Base-by-base conservation (phyloP, 2,888 invertebrate species). In the Ecliptopera silaceata region DNA sequence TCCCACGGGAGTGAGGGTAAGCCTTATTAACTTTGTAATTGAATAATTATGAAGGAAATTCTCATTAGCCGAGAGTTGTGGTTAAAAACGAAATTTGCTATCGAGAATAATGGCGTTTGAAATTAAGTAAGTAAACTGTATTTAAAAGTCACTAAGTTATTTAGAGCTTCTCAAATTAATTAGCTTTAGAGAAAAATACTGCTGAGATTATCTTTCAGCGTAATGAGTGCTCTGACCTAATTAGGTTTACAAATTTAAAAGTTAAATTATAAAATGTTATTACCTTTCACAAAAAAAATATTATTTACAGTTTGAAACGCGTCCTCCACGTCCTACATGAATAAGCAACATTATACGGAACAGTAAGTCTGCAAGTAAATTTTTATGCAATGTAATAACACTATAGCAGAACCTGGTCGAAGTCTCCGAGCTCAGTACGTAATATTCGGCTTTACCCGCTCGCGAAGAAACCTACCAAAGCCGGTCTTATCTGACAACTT, bases 401-500 rank as follows among this genome's bases (percentile, higher is more conserved):
- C 63, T 74, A 75, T 70, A 71, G 71, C 65, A 74, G 71, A 78
- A 77, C 75, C 73, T 73, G 68, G 63, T 64, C 58, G 60, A 72
- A 80, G 73, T 75, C 69, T 56, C 62, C 61, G 57, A 69, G 74
- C 70, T 71, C 71, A 61, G 65, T 66, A 59, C 63, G 75, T 76
- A 82, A 82, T 82, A 85, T 83, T 80, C 75, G 77, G 78, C 72
- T 72, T 72, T 73, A 70, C 75, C 72, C 73, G 71, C 72, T 71
- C 72, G 66, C 72, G 64, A 73, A 68, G 71, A 71, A 80, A 74
- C 79, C 78, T 69, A 68, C 76, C 72, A 80, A 86, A 87, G 80
- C 82, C 80, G 65, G 76, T 78, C 82, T 87, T 87, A 88, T 88
- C 88, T 82, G 67, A 72, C 77, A 88, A 88, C 88, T 88, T 88